A percentile compares a stretch with the other conserved stretches of the same genome.
These are phyloP conservation scores for Pantherophis guttatus DNA, from an alignment of 2,113 vertebrate genomes.

Conservation along the genomic window DNA sequence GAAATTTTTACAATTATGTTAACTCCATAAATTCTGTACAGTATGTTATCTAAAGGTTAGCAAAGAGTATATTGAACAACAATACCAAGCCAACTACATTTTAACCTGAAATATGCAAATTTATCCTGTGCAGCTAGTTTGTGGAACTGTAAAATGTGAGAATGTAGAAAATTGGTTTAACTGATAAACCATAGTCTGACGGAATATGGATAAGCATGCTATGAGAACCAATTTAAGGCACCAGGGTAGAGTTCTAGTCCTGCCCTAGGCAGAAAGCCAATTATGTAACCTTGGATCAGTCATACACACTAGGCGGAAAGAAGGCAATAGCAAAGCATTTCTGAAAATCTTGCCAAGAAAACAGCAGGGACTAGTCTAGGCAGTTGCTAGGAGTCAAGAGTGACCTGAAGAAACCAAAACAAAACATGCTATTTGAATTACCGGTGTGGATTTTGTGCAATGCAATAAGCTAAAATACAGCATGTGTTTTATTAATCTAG, in stretches of 20 bases:
- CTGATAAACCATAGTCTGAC: background rate
- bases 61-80: background rate
- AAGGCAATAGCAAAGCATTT: background rate
- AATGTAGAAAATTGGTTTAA: background rate
- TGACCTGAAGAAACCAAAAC: background rate
- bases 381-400: no score
- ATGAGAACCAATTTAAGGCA: background rate
- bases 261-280: background rate
- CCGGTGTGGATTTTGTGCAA: background rate
- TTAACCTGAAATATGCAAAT: background rate
- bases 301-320: background rate
- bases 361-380: background rate
- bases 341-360: background rate
- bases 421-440: background rate
- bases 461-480: background rate
- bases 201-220: background rate
- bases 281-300: background rate
- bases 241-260: background rate
- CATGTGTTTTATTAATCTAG: background rate
- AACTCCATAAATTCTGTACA: background rate
- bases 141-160: background rate
- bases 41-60: background rate
- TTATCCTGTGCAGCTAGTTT: background rate
- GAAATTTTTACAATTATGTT: background rate
- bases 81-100: background rate